Conservation (phyloP, 2,797 vertebrate species). For the Linurgus olivaceus region DNA sequence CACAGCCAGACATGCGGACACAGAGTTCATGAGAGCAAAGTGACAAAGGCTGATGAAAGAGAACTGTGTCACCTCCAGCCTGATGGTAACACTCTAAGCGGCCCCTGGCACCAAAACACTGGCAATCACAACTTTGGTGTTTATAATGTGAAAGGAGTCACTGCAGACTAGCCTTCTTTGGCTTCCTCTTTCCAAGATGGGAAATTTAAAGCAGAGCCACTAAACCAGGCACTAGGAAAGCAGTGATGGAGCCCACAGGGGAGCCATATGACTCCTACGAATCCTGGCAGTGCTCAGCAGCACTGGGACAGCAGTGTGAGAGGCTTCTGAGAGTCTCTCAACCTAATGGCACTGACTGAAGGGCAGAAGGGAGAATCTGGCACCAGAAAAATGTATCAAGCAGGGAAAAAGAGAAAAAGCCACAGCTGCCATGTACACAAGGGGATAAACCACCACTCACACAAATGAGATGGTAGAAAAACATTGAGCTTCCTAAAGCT, state of each 20-base stretch:
- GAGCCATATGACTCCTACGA: not conserved
- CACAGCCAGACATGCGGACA: not conserved
- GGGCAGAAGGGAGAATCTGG: not conserved
- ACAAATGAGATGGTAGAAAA: not conserved
- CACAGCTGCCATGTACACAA: fast-evolving
- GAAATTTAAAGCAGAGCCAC: not conserved
- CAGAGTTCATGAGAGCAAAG: not conserved
- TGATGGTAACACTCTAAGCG: not conserved
- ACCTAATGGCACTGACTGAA: not conserved
- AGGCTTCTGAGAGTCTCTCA: not conserved
- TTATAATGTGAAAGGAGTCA: not conserved
- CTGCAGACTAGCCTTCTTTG: not conserved
- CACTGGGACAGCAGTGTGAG: not conserved
- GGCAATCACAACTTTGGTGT: not conserved
- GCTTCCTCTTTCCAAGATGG: not conserved
- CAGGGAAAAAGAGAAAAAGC: not conserved
- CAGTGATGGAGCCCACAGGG: not conserved
- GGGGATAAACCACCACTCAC: not conserved
- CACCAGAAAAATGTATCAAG: not conserved
- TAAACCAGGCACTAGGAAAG: not conserved
- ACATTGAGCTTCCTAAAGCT: not conserved
- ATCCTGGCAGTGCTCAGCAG: not conserved
- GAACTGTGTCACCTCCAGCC: not conserved
- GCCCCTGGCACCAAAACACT: not conserved
- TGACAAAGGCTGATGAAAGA: not conserved